These are phyloP conservation scores for Caenorhabditis japonica DNA, from an alignment of 2,888 invertebrate genomes.

Conservation along the genomic window DNA sequence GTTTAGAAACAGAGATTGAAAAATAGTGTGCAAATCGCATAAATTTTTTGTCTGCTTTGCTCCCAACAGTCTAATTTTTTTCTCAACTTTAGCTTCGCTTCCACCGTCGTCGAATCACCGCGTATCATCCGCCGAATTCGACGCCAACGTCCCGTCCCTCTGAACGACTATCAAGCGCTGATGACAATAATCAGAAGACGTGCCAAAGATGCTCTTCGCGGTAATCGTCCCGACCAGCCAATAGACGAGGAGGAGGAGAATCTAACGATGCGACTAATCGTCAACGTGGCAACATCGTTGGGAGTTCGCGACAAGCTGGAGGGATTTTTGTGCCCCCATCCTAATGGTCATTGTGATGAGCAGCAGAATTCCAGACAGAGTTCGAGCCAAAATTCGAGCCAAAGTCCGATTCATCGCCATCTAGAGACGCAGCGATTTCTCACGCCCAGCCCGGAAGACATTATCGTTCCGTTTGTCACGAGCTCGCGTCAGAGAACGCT, in stretches of 20 bases:
- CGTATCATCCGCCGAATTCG: conserved; percentile 5
- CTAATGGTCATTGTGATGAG: too few species aligned
- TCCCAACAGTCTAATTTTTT: too few species aligned
- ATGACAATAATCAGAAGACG: conserved; percentile 20
- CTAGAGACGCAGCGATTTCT: too few species aligned
- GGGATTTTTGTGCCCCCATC: background rate
- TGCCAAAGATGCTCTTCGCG: conserved; percentile 22
- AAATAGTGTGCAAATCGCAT: too few species aligned
- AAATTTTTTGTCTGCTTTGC: too few species aligned
- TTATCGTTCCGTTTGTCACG: background rate
- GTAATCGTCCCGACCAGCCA: conserved; percentile 6
- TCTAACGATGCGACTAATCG: conserved; percentile 26
- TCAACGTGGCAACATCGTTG: conserved; percentile 34
- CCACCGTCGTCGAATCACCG: conserved; percentile 22
- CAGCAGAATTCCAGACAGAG: too few species aligned
- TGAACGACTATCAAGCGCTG: conserved; percentile 21
- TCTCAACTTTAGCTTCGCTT: conserved; percentile 8
- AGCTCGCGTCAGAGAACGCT: conserved; percentile 3
- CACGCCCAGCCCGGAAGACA: too few species aligned
- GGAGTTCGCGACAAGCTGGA: conserved; percentile 23
- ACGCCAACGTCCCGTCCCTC: conserved; percentile 16
- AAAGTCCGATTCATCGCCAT: too few species aligned
- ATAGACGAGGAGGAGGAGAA: conserved; percentile 4
- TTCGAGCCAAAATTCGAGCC: too few species aligned
- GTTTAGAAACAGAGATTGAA: too few species aligned